Conservation (phyloP, 2,888 invertebrate genomes). For the Mesoligia furuncula region DNA sequence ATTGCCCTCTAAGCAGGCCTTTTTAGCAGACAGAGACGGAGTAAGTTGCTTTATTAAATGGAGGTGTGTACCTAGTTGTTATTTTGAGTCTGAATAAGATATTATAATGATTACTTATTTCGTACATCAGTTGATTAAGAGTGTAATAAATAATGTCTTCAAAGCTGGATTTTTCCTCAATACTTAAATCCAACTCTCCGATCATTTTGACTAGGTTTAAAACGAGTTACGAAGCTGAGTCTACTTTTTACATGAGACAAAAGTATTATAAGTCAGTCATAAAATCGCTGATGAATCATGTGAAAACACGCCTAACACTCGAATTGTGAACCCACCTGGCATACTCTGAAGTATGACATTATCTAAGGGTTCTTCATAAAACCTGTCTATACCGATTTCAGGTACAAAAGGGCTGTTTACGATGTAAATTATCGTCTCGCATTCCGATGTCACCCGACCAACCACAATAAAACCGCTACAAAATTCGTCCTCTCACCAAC, state of each 20-base stretch:
- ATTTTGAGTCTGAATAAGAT: neutral
- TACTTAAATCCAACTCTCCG: no score
- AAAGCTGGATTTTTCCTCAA: no score
- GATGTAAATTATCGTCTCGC: constrained; percentile 16
- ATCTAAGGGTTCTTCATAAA: neutral
- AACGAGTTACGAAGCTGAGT: neutral
- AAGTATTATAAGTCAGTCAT: neutral
- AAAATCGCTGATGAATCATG: no score
- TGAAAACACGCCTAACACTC: neutral
- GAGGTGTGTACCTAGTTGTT: neutral
- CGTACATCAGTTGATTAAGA: neutral
- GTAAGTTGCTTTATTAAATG: constrained; percentile 36
- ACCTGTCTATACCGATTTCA: neutral
- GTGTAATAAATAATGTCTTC: neutral
- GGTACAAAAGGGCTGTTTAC: constrained; percentile 13
- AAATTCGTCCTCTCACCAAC: constrained; percentile 21
- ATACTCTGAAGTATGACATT: neutral
- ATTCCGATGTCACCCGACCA: neutral
- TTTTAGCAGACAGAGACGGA: constrained; percentile 21
- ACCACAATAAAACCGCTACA: constrained; percentile 29
- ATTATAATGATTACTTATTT: neutral
- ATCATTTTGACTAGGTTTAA: neutral
- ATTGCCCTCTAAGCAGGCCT: constrained; percentile 38
- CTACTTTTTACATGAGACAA: neutral
- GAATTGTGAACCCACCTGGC: neutral